These are phyloP conservation scores for Steatocranus sp. DNA, from an alignment of 2,797 vertebrate species.

Conservation along the genomic window DNA sequence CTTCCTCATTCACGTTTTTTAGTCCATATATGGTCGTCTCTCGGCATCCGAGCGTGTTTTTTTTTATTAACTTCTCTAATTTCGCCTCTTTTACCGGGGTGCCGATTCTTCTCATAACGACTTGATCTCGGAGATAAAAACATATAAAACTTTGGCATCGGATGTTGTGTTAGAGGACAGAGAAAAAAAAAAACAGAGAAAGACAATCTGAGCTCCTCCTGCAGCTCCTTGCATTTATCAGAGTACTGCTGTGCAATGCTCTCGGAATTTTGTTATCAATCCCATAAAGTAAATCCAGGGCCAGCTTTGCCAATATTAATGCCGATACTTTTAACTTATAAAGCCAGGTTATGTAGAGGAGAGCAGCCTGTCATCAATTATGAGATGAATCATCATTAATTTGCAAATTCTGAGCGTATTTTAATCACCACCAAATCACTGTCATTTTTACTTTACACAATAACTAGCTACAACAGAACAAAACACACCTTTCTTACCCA, in stretches of 20 bases:
- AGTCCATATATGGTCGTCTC: constrained; percentile 94
- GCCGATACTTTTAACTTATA: background rate
- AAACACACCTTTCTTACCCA: background rate
- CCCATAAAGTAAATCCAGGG: background rate
- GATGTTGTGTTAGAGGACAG: background rate
- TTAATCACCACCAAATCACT: background rate
- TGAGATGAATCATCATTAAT: background rate
- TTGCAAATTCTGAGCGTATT: background rate
- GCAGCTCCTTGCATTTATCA: background rate
- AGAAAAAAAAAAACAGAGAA: background rate
- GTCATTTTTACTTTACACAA: background rate
- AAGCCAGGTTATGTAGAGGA: background rate
- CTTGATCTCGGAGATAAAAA: background rate
- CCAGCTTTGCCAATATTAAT: background rate
- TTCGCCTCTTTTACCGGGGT: background rate
- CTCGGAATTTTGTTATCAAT: background rate
- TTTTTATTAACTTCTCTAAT: constrained; percentile 41
- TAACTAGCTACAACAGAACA: background rate
- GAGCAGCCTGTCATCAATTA: background rate
- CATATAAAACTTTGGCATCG: fast-evolving
- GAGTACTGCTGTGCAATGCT: background rate
- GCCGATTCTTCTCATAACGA: background rate
- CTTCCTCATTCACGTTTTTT: constrained; percentile 89
- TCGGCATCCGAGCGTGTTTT: constrained; percentile 49
- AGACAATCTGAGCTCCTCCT: background rate